Base-by-base conservation (phyloP, 2,888 invertebrate genomes). In the Listrodromus nycthemerus region DNA sequence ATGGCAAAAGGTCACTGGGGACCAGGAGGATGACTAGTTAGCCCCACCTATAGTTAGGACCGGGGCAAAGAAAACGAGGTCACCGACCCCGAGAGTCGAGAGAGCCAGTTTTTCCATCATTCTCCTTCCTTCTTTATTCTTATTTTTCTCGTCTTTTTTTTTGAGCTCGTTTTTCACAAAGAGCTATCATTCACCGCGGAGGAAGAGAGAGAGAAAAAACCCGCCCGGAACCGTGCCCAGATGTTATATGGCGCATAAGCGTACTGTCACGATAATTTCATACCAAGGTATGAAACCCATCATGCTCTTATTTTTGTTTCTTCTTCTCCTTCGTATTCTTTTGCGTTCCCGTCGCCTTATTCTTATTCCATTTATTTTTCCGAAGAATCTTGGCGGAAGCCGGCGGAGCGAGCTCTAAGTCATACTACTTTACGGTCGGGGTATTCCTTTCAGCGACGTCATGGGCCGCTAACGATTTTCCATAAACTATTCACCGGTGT, bases 401-500 rank as follows among this genome's bases (percentile, higher is more conserved):
- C 19, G 21, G 33, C 24, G 45, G 45, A 52, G 27, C 67, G 77
- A 75, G 41, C 24, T 78, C 65, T 71, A 58, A 65, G 63, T 63
- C 69, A 73, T 52, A 63, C 63, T 70, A 65, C 33, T 70, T 74
- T 65, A 70, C 70, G 78, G 58, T 58, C 10, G 33, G 37, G 67
- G 71, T 75, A 52, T 79, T 81, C 61, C 58, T 79, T 81, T 81
- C 48, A 75, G 67, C 81, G 66, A 75, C 75, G 66, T 41, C 55
- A 58, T 45, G 27, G 61, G 66, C 45, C 70, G 48, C 74, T 78
- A 79, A 81, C 81, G 78, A 84, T 84, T 50, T 50, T 45, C 30
- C 75, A 84, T 84, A 65, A 78, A 84, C 79, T 81, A 84, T 81
- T 84, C 82, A 82, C 77, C 82, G 66, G 61, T 50, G 24, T 73